phyloP scores from a whole-genome alignment of 2,113 vertebrate species.

The Murina feae region DNA sequence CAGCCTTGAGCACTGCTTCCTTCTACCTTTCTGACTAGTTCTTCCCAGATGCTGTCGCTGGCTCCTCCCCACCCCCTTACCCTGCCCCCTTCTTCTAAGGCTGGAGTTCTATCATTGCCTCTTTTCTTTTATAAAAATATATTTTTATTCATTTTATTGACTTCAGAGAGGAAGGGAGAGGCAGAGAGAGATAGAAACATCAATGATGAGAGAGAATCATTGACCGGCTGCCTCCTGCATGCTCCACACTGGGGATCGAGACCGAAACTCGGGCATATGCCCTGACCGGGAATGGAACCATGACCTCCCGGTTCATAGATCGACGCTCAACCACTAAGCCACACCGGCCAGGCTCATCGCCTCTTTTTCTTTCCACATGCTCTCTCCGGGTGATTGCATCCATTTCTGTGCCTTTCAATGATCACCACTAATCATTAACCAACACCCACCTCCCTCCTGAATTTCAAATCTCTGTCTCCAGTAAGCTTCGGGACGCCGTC shows the following conservation, averaged over 20 bases:
- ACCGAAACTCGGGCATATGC: too few relatives aligned
- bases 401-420: neutral
- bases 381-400: neutral
- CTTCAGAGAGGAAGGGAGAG: too few relatives aligned
- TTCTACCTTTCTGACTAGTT: neutral
- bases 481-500: neutral
- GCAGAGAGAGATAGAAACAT: too few relatives aligned
- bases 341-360: neutral
- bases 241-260: too few relatives aligned
- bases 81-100: fast-evolving
- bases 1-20: neutral
- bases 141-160: too few relatives aligned
- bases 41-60: neutral
- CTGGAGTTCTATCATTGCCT: fast-evolving
- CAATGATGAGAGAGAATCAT: too few relatives aligned
- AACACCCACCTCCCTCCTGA: neutral
- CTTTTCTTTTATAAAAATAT: neutral
- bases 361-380: neutral
- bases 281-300: too few relatives aligned
- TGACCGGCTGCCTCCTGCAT: too few relatives aligned
- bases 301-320: too few relatives aligned
- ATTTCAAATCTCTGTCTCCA: neutral
- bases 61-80: neutral
- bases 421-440: neutral
- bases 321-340: too few relatives aligned